Evolutionary conservation across 2,797 vertebrate species (phyloP), one percentile per base, ranked within the genome.

Genomic region (Parambassis ranga): DNA sequence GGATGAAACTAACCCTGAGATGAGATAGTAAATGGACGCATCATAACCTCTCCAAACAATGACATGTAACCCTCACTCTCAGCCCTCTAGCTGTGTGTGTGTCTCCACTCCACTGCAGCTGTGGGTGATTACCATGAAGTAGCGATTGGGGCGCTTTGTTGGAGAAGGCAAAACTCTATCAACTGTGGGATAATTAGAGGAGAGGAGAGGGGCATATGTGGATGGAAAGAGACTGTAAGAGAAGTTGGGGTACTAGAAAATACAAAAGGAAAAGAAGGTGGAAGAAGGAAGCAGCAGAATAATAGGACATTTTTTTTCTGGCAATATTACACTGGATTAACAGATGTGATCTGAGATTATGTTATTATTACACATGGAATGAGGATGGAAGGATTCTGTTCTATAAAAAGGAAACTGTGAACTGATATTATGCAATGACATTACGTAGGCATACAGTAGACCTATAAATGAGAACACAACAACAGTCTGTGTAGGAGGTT

Each of bases 81-180:
- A 26, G 26, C 33, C 31, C 35, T 51, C 56, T 66, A 26, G 63
- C 52, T 60, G 57, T 65, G 58, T 50, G 43, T 53, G 58, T 46
- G 41, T 56, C 75, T 76, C 81, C 79, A 80, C 77, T 89, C 77
- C 51, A 84, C 32, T 81, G 51, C 87, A 90, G 86, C 90, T 93
- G 91, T 49, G 18, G 82, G 77, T 35, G 33, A 77, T 90, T 85
- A 87, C 15, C 33, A 75, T 75, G 85, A 85, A 78, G 79, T 70
- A 82, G 81, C 62, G 39, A 71, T 77, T 69, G 58, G 76, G 76
- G 78, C 76, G 63, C 65, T 61, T n/a, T 61, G 68, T 61, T 79
- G 73, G 65, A 77, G 76, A 80, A 79, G 67, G 85, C 58, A 75
- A 65, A 79, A 79, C 74, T 83, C 57, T 28, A 71, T 75, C 65